A percentile compares a stretch with the other conserved stretches of the same genome.
These are phyloP conservation scores for Cacatua alba DNA, from an alignment of 2,113 vertebrate species.

Conservation along the genomic window DNA sequence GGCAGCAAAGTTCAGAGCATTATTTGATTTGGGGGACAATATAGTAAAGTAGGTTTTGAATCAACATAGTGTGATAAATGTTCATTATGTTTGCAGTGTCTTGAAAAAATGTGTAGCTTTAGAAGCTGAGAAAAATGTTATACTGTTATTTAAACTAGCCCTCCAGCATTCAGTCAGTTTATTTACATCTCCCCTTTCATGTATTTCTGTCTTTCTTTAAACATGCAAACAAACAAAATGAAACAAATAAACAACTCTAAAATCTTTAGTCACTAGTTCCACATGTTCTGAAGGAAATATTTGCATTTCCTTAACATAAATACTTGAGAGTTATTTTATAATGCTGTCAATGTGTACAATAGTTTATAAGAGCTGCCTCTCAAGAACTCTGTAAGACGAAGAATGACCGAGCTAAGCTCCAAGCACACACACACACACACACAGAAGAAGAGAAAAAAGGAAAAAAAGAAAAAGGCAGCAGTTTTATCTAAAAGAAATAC, in stretches of 20 bases:
- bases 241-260: background rate
- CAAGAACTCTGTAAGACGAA: background rate
- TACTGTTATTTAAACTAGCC: background rate
- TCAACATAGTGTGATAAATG: background rate
- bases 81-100: background rate
- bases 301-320: background rate
- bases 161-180: background rate
- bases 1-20: background rate
- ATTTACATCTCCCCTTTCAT: background rate
- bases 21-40: background rate
- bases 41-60: background rate
- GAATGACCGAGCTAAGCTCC: background rate
- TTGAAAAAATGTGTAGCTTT: background rate
- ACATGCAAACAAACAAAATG: background rate
- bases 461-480: too few relatives aligned
- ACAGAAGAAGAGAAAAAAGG: background rate
- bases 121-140: background rate
- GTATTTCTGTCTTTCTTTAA: background rate
- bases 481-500: background rate
- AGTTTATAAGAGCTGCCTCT: background rate
- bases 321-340: background rate
- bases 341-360: background rate
- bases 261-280: background rate
- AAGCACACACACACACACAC: background rate
- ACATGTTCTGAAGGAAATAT: background rate